These are phyloP conservation scores for Labroides dimidiatus DNA, from an alignment of 2,797 vertebrate genomes.

Conservation along the genomic window DNA sequence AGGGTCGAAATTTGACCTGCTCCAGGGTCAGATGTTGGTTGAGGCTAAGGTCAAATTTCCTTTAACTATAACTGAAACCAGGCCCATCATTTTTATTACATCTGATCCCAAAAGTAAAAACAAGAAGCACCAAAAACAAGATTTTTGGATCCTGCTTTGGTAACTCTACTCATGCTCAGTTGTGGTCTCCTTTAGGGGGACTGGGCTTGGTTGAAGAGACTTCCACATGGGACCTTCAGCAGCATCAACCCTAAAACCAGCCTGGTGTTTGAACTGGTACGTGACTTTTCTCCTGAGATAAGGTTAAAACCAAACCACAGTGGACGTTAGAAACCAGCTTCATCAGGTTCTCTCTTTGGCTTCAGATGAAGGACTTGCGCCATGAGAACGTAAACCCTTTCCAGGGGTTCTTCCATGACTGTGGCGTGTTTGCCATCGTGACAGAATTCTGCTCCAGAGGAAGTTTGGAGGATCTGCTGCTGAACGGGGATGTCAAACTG, in stretches of 20 bases:
- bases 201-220: constrained; percentile 88
- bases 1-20: background rate
- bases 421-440: constrained; percentile 89
- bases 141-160: no score
- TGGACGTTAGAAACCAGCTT: no score
- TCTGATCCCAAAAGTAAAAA: background rate
- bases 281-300: constrained; percentile 5
- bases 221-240: constrained; percentile 80
- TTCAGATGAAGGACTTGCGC: constrained; percentile 91
- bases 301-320: no score
- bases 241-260: constrained; percentile 83
- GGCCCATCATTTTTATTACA: background rate
- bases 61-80: background rate
- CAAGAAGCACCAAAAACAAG: no score
- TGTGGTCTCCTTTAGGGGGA: constrained; percentile 78
- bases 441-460: constrained; percentile 92
- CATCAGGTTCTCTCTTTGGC: background rate
- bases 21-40: background rate
- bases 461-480: constrained; percentile 91
- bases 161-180: no score
- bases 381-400: constrained; percentile 93
- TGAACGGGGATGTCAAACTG: constrained; percentile 89
- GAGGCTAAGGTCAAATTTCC: background rate
- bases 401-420: constrained; percentile 92
- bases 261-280: constrained; percentile 83